Base-by-base conservation (phyloP, 2,888 invertebrate species). In the Ganaspis brasiliensis region DNA sequence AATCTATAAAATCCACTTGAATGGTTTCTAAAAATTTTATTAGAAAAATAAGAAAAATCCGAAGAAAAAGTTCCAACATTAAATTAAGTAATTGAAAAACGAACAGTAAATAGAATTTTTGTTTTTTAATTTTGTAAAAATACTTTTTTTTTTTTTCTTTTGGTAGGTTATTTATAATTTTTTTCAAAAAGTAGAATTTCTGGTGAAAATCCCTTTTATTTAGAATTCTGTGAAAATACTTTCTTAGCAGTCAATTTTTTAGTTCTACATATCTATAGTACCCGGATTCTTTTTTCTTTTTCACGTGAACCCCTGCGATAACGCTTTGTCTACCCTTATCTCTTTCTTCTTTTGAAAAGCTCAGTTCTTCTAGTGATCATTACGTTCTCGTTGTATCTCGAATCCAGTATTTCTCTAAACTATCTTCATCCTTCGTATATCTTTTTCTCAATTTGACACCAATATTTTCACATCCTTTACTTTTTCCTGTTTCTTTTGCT, bases 311-410 rank as follows among this genome's bases (percentile, higher is more conserved):
- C 57, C 57, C 14, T 6, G 6, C 14, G 26, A 26, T 26, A 63
- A 40, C 40, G 63, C 63, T 63, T 40, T 63, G 63, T 63, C 63
- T 63, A 63, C 63, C 63, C 63, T 63, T 63, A 63, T 63, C 37
- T 63, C 37, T 37, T 63, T 63, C 40, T 40, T 40, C 63, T 63
- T 63, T 63, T 40, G 40, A 63, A 63, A 24, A 40, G 40, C 40
- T 40, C 37, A 63, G 63, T 63, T 63, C 40, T 21, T 37, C 63
- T 52, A 63, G 21, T 21, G 63, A 63, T 63, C 63, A 63, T 63
- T 63, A 63, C 40, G 40, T 14, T 63, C 37, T 63, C 63, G 21
- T 63, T 14, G 63, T 37, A 35, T 63, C 40, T 40, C 40, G 37
- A 63, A 63, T 63, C 21, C 40, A 14, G 40, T 40, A 63, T 40